Evolutionary conservation across 2,888 invertebrate genomes (phyloP), one percentile per base, ranked within the genome.

Genomic region (Temnothorax rugatulus): DNA sequence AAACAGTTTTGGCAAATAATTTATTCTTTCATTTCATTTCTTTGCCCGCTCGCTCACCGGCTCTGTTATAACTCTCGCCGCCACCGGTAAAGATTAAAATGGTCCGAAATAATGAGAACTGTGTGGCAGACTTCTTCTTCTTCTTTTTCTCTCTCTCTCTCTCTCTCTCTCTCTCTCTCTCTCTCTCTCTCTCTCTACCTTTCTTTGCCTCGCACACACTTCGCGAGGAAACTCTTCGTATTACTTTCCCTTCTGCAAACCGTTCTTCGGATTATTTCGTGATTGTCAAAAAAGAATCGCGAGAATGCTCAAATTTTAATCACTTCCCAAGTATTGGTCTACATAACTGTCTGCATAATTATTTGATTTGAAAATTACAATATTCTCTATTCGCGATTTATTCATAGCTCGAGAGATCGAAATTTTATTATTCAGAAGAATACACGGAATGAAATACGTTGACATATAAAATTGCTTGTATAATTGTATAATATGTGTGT

Each of bases 51-150:
- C 84, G 87, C 85, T 76, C 86, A 81, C 83, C 82, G 74, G 83
- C 83, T 84, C 88, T 89, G 90, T 89, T 90, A 90, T 89, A 91
- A 91, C 90, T 92, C 91, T 89, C 88, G 84, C 83, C 84, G 88
- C 89, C 89, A 89, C 87, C 88, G 85, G 90, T 88, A 91, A 91
- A 93, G 92, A 93, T 93, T 93, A 93, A 93, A 93, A 93, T 87
- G 90, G 88, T 91, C 89, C 88, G 63, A 84, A 91, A 92, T 93
- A 93, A 93, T 92, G 92, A 92, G 91, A 93, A 92, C 90, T 88
- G 90, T 89, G 88, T 90, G 88, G 83, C 83, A 82, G 85, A 87
- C 83, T 86, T 86, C 84, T 73, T 85, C 63, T 85, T n/a, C 68
- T 64, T 61, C 18, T 54, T 41, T 57, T 41, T 82, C 82, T 71